Percentiles rank a stretch among this genome's conserved stretches.
These are phyloP conservation scores for Encarsia formosa DNA, from an alignment of 2,888 invertebrate genomes.

Conservation along the genomic window DNA sequence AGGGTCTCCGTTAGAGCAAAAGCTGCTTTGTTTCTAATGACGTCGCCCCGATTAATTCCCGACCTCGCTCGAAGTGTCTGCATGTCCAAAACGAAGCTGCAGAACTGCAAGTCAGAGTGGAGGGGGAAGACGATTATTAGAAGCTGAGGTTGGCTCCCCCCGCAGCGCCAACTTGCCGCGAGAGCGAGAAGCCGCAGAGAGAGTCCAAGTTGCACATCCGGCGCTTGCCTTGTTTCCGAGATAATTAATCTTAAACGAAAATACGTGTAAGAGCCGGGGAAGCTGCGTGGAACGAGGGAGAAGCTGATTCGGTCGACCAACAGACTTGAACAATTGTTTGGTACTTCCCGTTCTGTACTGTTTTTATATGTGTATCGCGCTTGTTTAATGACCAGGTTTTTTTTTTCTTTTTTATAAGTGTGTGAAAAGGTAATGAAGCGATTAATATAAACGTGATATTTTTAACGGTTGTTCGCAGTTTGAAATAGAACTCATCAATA, in stretches of 20 bases:
- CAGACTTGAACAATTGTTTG: too few relatives aligned
- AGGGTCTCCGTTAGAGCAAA: neutral
- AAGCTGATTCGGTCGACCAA: neutral
- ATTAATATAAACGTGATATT: too few relatives aligned
- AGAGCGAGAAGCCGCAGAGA: slow-evolving; percentile 9
- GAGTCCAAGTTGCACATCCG: neutral
- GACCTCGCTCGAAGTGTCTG: slow-evolving; percentile 16
- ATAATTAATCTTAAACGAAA: slow-evolving; percentile 36
- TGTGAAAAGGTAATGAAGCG: too few relatives aligned
- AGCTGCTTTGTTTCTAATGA: slow-evolving; percentile 15
- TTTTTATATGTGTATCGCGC: too few relatives aligned
- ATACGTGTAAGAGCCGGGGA: slow-evolving; percentile 11
- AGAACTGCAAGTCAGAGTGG: slow-evolving; percentile 7
- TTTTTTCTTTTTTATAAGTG: too few relatives aligned
- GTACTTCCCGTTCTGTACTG: too few relatives aligned
- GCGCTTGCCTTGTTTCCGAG: slow-evolving; percentile 23
- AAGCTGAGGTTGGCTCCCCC: slow-evolving; percentile 33
- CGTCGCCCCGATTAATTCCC: slow-evolving; percentile 22
- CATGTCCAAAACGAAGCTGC: slow-evolving; percentile 2
- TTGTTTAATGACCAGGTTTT: too few relatives aligned
- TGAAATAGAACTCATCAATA: too few relatives aligned
- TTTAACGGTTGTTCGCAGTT: too few relatives aligned
- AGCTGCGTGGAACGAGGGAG: too few relatives aligned
- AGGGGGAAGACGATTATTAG: slow-evolving; percentile 32
- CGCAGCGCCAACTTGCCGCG: slow-evolving; percentile 18